A percentile compares a stretch with the other conserved stretches of the same genome.
These are phyloP conservation scores for Baryphthengus martii DNA, from an alignment of 2,113 vertebrate genomes.

Conservation along the genomic window DNA sequence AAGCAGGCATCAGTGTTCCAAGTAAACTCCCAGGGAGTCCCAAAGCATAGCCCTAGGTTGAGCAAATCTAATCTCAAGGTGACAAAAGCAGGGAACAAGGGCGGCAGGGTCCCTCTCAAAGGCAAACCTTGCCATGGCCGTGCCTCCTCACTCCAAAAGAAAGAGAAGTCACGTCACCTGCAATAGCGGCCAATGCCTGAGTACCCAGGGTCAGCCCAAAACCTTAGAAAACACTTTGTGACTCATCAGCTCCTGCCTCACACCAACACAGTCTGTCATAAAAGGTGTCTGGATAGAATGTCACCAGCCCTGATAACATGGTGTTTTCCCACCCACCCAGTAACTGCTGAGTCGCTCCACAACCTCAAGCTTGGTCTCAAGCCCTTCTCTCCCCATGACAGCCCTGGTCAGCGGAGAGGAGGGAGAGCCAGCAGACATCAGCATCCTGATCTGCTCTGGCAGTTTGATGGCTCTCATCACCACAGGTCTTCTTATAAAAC, in stretches of 20 bases:
- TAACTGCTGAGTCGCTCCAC: neutral
- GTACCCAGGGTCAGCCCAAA: neutral
- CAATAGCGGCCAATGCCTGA: accelerated
- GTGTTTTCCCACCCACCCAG: neutral
- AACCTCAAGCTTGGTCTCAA: neutral
- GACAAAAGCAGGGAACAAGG: neutral
- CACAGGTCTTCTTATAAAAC: neutral
- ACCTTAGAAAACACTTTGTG: constrained; percentile 14
- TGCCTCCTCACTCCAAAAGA: accelerated
- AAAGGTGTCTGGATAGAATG: neutral
- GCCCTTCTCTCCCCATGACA: neutral
- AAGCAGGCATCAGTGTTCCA: neutral
- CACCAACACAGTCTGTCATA: neutral
- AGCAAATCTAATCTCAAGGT: neutral
- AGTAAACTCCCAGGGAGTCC: neutral
- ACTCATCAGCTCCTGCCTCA: constrained; percentile 16
- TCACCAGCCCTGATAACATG: neutral
- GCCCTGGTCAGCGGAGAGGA: neutral
- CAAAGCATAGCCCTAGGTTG: neutral
- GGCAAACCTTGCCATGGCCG: neutral
- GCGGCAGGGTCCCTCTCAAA: neutral
- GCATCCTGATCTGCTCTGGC: constrained; percentile 2
- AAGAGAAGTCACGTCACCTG: neutral
- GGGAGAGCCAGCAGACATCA: neutral
- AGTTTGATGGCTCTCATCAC: neutral